Base-by-base conservation (phyloP, 2,888 invertebrate species). In the Oscheius myriophilus region DNA sequence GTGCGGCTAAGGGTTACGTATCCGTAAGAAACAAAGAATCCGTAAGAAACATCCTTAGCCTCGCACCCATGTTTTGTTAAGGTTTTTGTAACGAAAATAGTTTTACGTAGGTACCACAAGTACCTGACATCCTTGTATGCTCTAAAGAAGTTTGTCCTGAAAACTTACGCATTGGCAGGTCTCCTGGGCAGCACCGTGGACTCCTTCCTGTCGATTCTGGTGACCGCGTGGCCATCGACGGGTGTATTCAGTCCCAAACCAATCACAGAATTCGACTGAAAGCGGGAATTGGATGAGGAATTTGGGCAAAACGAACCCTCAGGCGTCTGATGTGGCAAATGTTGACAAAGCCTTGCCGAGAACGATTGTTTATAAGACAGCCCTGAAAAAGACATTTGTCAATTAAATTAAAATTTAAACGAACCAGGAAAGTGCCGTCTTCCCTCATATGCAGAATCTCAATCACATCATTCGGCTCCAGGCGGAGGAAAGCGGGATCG, bases 381-480 rank as follows among this genome's bases (percentile, higher is more conserved):
- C 77, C 80, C 63, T 78, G 70, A 57, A 79, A 79, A 23, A 16
- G 3, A 14, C 7, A 12, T 12, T 25, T 54, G 4, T 25, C 11
- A 21, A n/a, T 54, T 7, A 9, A n/a, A n/a, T n/a, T n/a, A n/a
- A n/a, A n/a, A 59, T 33, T 33, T 12, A 26, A 39, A 42, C 54
- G 25, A 43, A 63, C 62, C 53, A 68, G 7, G 6, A 68, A 39
- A n/a, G 26, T 33, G 45, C 57, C 66, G 25, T 78, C 73, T 1
- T 61, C 52, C 42, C 76, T 74, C 25, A 73, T 67, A 25, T 75
- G 70, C 2, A 81, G 51, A 4, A 83, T 74, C 62, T 81, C 82
- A n/a, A 83, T 70, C 6, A 75, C 54, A 55, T 82, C 83, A 18
- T 79, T 71, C 46, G 65, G 70, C 0, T 73, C 57, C 18, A 76